These are phyloP conservation scores for Neocrepidodera transversa DNA, from an alignment of 2,888 invertebrate species.

Conservation along the genomic window DNA sequence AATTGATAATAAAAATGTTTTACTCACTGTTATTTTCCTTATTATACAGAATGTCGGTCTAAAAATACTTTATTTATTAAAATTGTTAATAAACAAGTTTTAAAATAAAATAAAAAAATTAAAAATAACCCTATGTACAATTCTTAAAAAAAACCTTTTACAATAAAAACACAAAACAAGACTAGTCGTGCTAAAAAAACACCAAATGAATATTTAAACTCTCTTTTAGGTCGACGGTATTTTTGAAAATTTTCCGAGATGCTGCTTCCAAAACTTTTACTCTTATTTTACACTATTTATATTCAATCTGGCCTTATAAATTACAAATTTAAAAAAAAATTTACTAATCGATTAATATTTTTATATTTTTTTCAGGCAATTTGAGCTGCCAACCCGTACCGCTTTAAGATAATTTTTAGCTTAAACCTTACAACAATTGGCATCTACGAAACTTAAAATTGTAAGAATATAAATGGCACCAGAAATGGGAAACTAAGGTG, in stretches of 20 bases:
- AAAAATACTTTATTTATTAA: too few species aligned
- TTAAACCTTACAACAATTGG: constrained; percentile 45
- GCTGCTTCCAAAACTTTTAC: constrained; percentile 44
- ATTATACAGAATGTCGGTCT: too few species aligned
- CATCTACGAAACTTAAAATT: constrained; percentile 39
- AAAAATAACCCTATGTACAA: background rate
- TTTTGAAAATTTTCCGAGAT: constrained; percentile 38
- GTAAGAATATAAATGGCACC: constrained; percentile 30
- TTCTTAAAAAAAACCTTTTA: background rate
- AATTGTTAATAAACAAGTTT: background rate
- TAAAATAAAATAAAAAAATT: background rate
- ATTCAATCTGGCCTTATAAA: constrained; percentile 53
- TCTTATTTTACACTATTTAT: constrained; percentile 58
- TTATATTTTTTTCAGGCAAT: constrained; percentile 29
- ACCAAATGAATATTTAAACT: constrained; percentile 10
- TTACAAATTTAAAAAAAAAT: constrained; percentile 52
- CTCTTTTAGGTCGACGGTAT: constrained; percentile 39
- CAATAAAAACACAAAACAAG: background rate
- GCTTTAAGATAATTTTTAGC: constrained; percentile 32
- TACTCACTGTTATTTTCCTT: too few species aligned
- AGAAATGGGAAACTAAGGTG: constrained; percentile 24
- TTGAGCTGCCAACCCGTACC: constrained; percentile 50
- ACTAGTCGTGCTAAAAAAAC: background rate
- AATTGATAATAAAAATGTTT: too few species aligned
- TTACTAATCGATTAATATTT: constrained; percentile 37